phyloP scores from a whole-genome alignment of 92 coral and sea anemone genomes.

The Diadumene lineata region DNA sequence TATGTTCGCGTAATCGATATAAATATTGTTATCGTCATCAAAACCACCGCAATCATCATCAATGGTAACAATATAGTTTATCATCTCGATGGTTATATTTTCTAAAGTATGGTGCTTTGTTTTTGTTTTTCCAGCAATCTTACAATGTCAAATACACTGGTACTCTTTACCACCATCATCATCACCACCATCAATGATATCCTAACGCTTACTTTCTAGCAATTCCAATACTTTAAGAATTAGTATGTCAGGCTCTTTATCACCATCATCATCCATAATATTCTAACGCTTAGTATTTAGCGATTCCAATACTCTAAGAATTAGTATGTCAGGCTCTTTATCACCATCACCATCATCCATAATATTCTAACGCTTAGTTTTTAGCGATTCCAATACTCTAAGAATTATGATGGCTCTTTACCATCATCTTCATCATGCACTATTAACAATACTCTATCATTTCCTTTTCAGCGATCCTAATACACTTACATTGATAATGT shows the following conservation, averaged over 20 bases:
- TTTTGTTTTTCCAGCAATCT: no score
- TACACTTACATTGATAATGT: slow-evolving; percentile 64
- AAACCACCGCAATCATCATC: not conserved
- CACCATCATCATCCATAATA: not conserved
- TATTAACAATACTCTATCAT: no score
- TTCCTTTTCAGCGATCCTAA: slow-evolving; percentile 33
- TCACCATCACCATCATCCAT: not conserved
- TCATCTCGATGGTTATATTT: no score
- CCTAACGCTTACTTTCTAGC: no score
- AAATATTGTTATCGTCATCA: not conserved
- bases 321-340: not conserved
- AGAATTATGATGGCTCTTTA: not conserved
- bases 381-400: not conserved
- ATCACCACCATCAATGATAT: not conserved
- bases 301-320: not conserved
- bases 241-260: not conserved
- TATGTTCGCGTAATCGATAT: not conserved
- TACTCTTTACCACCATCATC: not conserved
- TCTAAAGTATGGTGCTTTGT: no score
- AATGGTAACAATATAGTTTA: no score
- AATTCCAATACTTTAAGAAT: not conserved
- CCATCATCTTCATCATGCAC: not conserved
- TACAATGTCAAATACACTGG: no score
- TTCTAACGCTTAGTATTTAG: not conserved
- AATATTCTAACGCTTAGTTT: not conserved